phyloP scores from a whole-genome alignment of 1,140 invertebrate species.

The Aplysia californica region DNA sequence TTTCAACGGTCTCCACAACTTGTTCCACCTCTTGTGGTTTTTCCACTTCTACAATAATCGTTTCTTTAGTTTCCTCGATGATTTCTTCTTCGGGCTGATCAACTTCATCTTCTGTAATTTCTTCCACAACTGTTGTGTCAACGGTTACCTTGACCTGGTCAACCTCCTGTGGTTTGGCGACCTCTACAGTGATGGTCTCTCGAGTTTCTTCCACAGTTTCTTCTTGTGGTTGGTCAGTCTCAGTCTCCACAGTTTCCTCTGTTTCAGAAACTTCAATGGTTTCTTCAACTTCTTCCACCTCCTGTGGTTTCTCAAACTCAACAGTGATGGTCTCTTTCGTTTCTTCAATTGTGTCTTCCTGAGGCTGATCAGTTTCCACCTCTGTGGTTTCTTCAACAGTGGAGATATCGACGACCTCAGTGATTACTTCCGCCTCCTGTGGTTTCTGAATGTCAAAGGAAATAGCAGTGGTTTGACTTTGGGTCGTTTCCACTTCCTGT shows the following conservation, averaged over 20 bases:
- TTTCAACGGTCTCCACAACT: conserved; percentile 14
- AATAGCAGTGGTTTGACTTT: too few relatives aligned
- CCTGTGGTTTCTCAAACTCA: conserved; percentile 26
- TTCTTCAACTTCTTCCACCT: conserved; percentile 23
- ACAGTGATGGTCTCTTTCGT: not conserved
- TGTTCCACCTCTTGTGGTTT: conserved; percentile 29
- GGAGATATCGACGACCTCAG: conserved; percentile 13
- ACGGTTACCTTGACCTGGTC: conserved; percentile 2
- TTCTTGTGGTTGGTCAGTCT: conserved; percentile 27
- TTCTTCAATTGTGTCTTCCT: conserved; percentile 17
- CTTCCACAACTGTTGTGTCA: conserved; percentile 24
- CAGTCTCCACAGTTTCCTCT: conserved; percentile 9
- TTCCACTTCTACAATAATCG: conserved; percentile 16
- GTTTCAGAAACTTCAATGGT: not conserved
- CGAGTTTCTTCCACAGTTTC: conserved; percentile 28
- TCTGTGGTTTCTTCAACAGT: conserved; percentile 30
- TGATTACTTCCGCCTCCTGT: conserved; percentile 18
- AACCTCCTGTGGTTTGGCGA: conserved; percentile 25
- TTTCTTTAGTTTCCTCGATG: conserved; percentile 26
- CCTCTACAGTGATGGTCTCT: conserved; percentile 32
- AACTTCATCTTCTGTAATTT: conserved; percentile 14
- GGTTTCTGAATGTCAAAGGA: too few relatives aligned
- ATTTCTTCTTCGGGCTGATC: conserved; percentile 22
- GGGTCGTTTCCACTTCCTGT: too few relatives aligned
- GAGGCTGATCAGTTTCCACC: conserved; percentile 23